Base-by-base conservation (phyloP, 2,888 invertebrate genomes). In the Nebria salina region DNA sequence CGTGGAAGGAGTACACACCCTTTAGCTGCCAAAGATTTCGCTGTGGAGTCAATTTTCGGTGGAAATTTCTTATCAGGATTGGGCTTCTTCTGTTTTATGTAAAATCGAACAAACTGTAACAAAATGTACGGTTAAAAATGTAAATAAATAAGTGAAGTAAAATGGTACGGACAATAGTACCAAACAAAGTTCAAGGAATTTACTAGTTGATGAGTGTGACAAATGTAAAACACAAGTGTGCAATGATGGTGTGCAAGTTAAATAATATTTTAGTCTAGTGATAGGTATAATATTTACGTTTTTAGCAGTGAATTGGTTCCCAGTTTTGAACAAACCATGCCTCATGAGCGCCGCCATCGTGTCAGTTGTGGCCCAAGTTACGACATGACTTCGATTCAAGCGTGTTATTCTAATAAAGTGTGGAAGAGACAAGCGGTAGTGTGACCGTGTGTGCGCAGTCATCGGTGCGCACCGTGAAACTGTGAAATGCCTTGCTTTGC, bases 1-100 rank as follows among this genome's bases (percentile, higher is more conserved):
- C 83, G 82, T 83, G 83, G 82, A 82, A 82, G 81, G 83, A 82
- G 87, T 89, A 89, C 88, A 88, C 90, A 94, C 94, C 94, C 94
- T 91, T 93, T 93, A 43, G 93, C 90, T 83, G 93, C 92, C 85
- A 94, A 88, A 74, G 94, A 93, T 87, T 93, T 91, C 75, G 92
- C 92, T 82, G 92, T 89, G 65, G 93, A 88, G 81, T 90, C 89
- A 83, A 92, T 86, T 85, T 89, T 89, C 82, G 89, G 89, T 83
- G 87, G 87, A 77, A 87, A 86, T 87, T 89, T 87, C 86, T 86
- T 87, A 85, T 88, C 88, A 84, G 87, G 86, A 83, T 87, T 88
- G 85, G 88, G 86, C 88, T 88, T 88, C 84, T 87, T 89, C 84
- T 87, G 87, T 86, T 88, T 89, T 54, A 88, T 88, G 83, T 87